These are phyloP conservation scores for Motacilla tschutschensis DNA, from an alignment of 2,113 vertebrate species.

Conservation along the genomic window DNA sequence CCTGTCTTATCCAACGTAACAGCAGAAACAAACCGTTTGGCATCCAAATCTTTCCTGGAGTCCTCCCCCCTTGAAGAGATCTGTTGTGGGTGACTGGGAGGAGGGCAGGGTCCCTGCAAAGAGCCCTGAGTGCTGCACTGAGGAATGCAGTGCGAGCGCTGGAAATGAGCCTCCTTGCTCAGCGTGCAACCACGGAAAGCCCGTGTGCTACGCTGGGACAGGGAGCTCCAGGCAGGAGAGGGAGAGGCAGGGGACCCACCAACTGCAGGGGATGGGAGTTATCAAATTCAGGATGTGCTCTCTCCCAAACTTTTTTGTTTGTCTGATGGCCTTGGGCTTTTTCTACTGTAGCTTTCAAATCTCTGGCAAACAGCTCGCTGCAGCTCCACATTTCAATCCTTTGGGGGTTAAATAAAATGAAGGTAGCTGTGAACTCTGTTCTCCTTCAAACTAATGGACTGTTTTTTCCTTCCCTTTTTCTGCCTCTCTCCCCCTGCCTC, in stretches of 20 bases:
- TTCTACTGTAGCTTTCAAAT: conserved; percentile 65
- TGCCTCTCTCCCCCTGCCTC: conserved; percentile 10
- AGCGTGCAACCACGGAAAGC: rapidly evolving
- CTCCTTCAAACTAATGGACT: conserved; percentile 78
- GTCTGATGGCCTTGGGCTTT: conserved; percentile 68
- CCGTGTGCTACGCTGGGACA: rapidly evolving
- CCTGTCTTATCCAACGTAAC: not conserved
- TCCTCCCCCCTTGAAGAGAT: not conserved
- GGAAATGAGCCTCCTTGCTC: not conserved
- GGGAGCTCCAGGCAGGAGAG: not conserved
- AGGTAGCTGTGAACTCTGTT: conserved; percentile 77
- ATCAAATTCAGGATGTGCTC: conserved; percentile 18
- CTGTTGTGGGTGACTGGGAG: rapidly evolving
- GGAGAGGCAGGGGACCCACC: not conserved
- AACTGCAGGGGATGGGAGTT: not conserved
- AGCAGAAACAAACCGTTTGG: not conserved
- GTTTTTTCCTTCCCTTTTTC: conserved; percentile 35
- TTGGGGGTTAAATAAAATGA: conserved; percentile 74
- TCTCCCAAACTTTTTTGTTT: conserved; percentile 60
- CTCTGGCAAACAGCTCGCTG: conserved; percentile 56
- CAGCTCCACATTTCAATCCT: conserved; percentile 68
- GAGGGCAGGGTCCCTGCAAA: not conserved
- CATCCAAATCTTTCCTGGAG: rapidly evolving
- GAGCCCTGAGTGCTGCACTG: not conserved
- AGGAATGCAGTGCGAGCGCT: rapidly evolving